Conservation (phyloP, 2,888 invertebrate species). For the Dryadula phaetusa region DNA sequence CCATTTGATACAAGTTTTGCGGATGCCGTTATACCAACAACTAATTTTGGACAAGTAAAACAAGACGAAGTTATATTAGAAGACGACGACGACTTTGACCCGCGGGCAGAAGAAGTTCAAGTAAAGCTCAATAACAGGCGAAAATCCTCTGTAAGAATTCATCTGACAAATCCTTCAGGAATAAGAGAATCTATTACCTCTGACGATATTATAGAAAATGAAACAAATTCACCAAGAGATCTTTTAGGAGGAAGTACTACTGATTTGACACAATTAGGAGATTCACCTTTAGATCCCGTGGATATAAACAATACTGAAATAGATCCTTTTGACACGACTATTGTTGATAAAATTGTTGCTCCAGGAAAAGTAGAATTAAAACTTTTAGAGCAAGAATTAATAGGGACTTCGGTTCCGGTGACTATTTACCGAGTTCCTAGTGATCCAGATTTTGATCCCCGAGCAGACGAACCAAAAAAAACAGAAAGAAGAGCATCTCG, state of each 20-base stretch:
- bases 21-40: conserved; percentile 87
- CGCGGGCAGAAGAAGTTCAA: conserved; percentile 85
- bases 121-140: conserved; percentile 70
- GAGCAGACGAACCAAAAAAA: conserved; percentile 85
- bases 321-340: conserved; percentile 95
- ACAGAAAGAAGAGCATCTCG: conserved; percentile 85
- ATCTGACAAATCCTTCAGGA: conserved; percentile 87
- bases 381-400: conserved; percentile 90
- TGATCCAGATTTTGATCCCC: conserved; percentile 93
- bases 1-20: conserved; percentile 95
- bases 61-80: conserved; percentile 70
- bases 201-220: conserved; percentile 74
- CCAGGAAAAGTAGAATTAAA: conserved; percentile 92
- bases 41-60: conserved; percentile 69
- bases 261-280: conserved; percentile 88
- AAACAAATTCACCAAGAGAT: conserved; percentile 83
- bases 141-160: conserved; percentile 84
- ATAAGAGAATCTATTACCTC: conserved; percentile 83
- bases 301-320: conserved; percentile 83
- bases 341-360: conserved; percentile 87
- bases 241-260: conserved; percentile 90
- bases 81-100: conserved; percentile 86
- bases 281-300: conserved; percentile 87
- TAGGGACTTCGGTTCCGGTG: conserved; percentile 71
- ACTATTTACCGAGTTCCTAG: conserved; percentile 80